Percentiles rank a stretch among this genome's conserved stretches.
phyloP scores from a whole-genome alignment of 2,888 invertebrate species.

The Drosophila quinaria region DNA sequence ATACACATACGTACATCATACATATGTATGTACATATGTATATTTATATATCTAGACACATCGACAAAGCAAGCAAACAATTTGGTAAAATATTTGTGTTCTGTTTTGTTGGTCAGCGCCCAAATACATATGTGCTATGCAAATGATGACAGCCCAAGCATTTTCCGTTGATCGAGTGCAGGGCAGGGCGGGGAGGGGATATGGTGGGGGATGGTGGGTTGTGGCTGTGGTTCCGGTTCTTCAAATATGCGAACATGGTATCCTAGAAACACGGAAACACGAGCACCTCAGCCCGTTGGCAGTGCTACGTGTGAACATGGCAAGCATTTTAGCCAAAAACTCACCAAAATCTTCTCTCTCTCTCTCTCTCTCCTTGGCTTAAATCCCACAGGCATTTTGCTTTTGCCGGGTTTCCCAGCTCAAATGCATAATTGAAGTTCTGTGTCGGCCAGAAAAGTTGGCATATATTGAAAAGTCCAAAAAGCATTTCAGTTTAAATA shows the following conservation, averaged over 20 bases:
- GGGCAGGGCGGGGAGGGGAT: background rate
- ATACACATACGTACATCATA: constrained; percentile 6
- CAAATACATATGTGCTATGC: constrained; percentile 63
- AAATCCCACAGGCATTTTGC: constrained; percentile 19
- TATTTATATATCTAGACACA: constrained; percentile 2
- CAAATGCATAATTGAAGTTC: constrained; percentile 54
- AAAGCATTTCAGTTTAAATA: background rate
- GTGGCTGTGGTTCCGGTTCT: constrained; percentile 8
- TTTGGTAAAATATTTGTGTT: constrained; percentile 51
- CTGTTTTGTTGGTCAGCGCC: constrained; percentile 16
- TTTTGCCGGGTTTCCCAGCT: background rate
- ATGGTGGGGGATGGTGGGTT: background rate
- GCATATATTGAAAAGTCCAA: background rate
- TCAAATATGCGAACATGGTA: constrained; percentile 41
- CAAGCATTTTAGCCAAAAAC: constrained; percentile 48
- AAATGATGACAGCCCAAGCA: constrained; percentile 59
- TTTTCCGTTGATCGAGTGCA: constrained; percentile 10
- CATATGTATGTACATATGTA: background rate
- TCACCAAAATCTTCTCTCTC: constrained; percentile 8
- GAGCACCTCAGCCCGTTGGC: constrained; percentile 26
- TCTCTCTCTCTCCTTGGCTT: background rate
- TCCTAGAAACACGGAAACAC: constrained; percentile 32
- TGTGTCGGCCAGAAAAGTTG: constrained; percentile 19
- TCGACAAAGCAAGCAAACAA: constrained; percentile 33
- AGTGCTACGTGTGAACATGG: constrained; percentile 38